These are phyloP conservation scores for Varroa destructor DNA, from an alignment of 1,140 invertebrate species.

Conservation along the genomic window DNA sequence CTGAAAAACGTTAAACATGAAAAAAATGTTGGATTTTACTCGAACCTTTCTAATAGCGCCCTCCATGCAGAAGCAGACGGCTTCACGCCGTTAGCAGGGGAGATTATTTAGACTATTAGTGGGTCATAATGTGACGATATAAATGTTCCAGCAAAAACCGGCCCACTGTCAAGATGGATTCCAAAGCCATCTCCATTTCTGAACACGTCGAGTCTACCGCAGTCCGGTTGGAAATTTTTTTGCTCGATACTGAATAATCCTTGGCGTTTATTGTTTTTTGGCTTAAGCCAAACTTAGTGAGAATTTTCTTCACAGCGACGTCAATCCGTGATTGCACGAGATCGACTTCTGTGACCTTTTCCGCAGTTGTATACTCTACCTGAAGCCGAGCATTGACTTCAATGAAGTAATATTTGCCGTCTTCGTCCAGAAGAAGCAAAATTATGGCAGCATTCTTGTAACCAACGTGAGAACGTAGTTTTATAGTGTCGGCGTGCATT, in stretches of 20 bases:
- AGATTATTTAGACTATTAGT: constrained; percentile 92
- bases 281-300: constrained; percentile 75
- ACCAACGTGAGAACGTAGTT: constrained; percentile 74
- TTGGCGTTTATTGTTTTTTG: constrained; percentile 76
- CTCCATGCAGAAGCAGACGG: constrained; percentile 86
- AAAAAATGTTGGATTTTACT: constrained; percentile 99
- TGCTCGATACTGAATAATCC: constrained; percentile 93
- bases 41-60: constrained; percentile 87
- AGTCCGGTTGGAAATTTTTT: constrained; percentile 96
- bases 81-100: constrained; percentile 75
- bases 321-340: constrained; percentile 92
- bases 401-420: constrained; percentile 94
- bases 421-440: constrained; percentile 86
- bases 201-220: constrained; percentile 90
- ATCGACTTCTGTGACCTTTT: constrained; percentile 97
- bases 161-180: constrained; percentile 88
- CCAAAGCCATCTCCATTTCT: constrained; percentile 97
- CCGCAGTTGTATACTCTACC: constrained; percentile 98
- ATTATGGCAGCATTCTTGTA: constrained; percentile 97
- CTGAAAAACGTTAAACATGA: constrained; percentile 87
- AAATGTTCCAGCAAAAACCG: constrained; percentile 87
- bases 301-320: constrained; percentile 82
- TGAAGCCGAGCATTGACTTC: constrained; percentile 97
- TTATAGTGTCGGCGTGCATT: constrained; percentile 82
- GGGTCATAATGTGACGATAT: constrained; percentile 99